Conservation (phyloP, 2,797 vertebrate genomes). For the Clarias platycephalus region DNA sequence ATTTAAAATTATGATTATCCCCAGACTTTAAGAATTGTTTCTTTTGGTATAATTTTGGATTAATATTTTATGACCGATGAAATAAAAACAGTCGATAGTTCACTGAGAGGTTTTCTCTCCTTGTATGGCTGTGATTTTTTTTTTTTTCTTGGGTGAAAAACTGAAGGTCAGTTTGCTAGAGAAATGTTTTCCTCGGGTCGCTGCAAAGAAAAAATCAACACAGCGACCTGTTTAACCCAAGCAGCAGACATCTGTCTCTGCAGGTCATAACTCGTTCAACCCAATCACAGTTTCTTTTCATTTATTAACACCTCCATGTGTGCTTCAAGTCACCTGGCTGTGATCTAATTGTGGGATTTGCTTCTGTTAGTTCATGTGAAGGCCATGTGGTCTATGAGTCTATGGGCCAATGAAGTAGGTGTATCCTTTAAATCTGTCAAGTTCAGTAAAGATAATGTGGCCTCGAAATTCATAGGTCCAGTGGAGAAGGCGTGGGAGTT, state of each 20-base stretch:
- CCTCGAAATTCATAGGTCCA: background rate
- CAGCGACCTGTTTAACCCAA: constrained; percentile 46
- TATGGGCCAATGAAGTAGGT: background rate
- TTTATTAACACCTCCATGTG: constrained; percentile 19
- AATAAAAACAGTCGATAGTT: constrained; percentile 14
- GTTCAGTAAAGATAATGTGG: background rate
- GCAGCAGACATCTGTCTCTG: constrained; percentile 53
- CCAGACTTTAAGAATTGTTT: background rate
- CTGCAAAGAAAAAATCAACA: constrained; percentile 43
- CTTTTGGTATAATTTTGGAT: background rate
- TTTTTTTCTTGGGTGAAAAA: constrained; percentile 57
- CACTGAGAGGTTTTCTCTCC: constrained; percentile 53
- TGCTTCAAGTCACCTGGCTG: background rate
- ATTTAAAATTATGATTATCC: background rate
- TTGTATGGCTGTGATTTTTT: constrained; percentile 66
- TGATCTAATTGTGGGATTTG: background rate
- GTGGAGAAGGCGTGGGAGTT: background rate
- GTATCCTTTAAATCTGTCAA: background rate
- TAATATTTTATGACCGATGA: background rate
- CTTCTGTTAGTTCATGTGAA: background rate
- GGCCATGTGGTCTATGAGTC: background rate
- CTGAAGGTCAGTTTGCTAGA: constrained; percentile 49
- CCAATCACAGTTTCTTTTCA: background rate
- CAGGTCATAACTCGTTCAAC: constrained; percentile 62
- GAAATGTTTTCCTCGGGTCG: constrained; percentile 62